phyloP scores from a whole-genome alignment of 2,888 invertebrate species.

The Mycalesis mineus region DNA sequence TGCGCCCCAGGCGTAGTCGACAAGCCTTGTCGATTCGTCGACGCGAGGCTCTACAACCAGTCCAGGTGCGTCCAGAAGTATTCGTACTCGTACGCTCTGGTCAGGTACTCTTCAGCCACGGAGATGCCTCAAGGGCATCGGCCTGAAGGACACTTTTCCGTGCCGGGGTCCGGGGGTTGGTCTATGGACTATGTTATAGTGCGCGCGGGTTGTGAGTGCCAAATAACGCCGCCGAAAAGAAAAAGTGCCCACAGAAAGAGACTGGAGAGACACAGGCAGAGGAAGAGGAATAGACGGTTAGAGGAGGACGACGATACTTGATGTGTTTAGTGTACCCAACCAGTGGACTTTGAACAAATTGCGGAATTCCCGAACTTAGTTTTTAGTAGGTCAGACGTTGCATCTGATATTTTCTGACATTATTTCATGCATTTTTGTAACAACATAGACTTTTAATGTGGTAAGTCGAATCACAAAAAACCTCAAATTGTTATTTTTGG shows the following conservation, averaged over 20 bases:
- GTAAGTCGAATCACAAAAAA: no score
- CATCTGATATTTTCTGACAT: conserved; percentile 12
- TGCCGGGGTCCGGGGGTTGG: conserved; percentile 81
- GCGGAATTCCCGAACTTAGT: conserved; percentile 48
- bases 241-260: conserved; percentile 52
- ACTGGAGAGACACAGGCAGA: conserved; percentile 54
- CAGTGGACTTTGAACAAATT: conserved; percentile 64
- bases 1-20: conserved; percentile 84
- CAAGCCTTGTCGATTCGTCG: conserved; percentile 86
- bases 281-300: conserved; percentile 53
- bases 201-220: conserved; percentile 91
- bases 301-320: conserved; percentile 65
- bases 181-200: conserved; percentile 90
- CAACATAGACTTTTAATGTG: no score
- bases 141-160: conserved; percentile 61
- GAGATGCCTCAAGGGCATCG: conserved; percentile 59
- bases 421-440: neutral
- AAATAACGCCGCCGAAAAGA: conserved; percentile 80
- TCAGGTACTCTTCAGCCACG: conserved; percentile 78
- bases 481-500: no score
- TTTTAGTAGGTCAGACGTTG: conserved; percentile 35
- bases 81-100: conserved; percentile 90
- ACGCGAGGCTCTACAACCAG: conserved; percentile 81
- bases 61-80: conserved; percentile 91
- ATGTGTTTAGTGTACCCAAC: conserved; percentile 47